These are phyloP conservation scores for Drosophila histrio DNA, from an alignment of 2,888 invertebrate species.

Conservation along the genomic window DNA sequence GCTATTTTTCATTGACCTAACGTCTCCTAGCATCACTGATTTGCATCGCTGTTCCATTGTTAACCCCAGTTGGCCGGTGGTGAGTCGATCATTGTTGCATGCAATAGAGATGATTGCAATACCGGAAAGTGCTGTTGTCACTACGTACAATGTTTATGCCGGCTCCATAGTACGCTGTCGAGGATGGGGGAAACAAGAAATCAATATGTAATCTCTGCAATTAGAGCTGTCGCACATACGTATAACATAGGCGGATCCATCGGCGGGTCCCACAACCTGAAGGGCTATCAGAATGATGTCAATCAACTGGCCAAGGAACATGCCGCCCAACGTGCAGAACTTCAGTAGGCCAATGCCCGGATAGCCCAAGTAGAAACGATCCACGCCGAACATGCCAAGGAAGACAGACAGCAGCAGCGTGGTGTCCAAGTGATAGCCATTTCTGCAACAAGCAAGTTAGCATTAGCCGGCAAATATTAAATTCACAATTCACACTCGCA, in stretches of 20 bases:
- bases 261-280: slow-evolving; percentile 94
- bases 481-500: slow-evolving; percentile 86
- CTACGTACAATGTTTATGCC: slow-evolving; percentile 91
- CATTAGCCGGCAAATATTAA: neutral
- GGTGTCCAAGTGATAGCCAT: slow-evolving; percentile 96
- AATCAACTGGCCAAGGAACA: slow-evolving; percentile 97
- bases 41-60: slow-evolving; percentile 24
- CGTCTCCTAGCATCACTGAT: slow-evolving; percentile 56
- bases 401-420: slow-evolving; percentile 97
- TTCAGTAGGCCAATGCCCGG: slow-evolving; percentile 97
- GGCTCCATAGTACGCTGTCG: slow-evolving; percentile 92
- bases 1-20: slow-evolving; percentile 54
- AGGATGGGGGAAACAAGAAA: neutral
- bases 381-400: slow-evolving; percentile 98
- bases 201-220: no score
- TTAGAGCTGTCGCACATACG: slow-evolving; percentile 78
- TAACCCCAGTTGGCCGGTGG: neutral
- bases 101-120: slow-evolving; percentile 54
- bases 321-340: slow-evolving; percentile 97
- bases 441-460: slow-evolving; percentile 87
- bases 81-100: slow-evolving; percentile 41
- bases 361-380: slow-evolving; percentile 99
- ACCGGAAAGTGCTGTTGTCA: slow-evolving; percentile 93
- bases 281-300: slow-evolving; percentile 93
- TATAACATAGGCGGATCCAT: slow-evolving; percentile 96